Conservation (phyloP, 2,888 invertebrate genomes). For the Cabera pusaria region DNA sequence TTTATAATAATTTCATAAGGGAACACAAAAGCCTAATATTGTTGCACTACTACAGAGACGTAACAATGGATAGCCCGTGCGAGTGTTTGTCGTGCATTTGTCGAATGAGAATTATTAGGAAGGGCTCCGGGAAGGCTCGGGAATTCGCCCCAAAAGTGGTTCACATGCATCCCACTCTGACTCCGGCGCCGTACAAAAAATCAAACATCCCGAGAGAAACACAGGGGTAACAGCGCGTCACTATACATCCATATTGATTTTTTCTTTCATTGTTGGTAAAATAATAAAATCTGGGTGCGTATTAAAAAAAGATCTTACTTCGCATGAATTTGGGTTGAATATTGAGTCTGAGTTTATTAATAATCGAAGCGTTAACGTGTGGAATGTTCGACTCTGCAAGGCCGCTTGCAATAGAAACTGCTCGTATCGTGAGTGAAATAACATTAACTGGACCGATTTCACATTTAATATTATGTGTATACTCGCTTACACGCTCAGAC, state of each 20-base stretch:
- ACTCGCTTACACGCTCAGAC: slow-evolving; percentile 34
- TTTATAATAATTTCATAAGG: slow-evolving; percentile 59
- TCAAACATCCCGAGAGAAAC: slow-evolving; percentile 82
- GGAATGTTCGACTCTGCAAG: slow-evolving; percentile 79
- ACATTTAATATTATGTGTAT: slow-evolving; percentile 64
- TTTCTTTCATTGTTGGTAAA: slow-evolving; percentile 79
- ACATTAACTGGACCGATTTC: slow-evolving; percentile 73
- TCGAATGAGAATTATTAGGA: slow-evolving; percentile 81
- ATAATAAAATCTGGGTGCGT: slow-evolving; percentile 70
- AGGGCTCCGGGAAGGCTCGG: slow-evolving; percentile 81
- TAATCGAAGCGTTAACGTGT: slow-evolving; percentile 81
- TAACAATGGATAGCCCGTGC: slow-evolving; percentile 78
- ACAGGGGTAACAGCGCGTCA: slow-evolving; percentile 82
- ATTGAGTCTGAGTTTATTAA: slow-evolving; percentile 77
- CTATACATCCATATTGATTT: slow-evolving; percentile 80
- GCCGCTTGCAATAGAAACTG: slow-evolving; percentile 81
- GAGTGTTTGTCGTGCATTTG: slow-evolving; percentile 82
- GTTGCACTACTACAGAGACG: slow-evolving; percentile 72
- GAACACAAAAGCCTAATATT: slow-evolving; percentile 66
- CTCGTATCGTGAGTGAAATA: slow-evolving; percentile 77
- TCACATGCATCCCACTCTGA: slow-evolving; percentile 82
- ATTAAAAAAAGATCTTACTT: slow-evolving; percentile 73
- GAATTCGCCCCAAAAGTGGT: slow-evolving; percentile 83
- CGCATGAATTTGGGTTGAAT: slow-evolving; percentile 75
- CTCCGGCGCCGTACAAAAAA: slow-evolving; percentile 79